Evolutionary conservation across 2,113 vertebrate genomes (phyloP).

Genomic region (Zeus faber): DNA sequence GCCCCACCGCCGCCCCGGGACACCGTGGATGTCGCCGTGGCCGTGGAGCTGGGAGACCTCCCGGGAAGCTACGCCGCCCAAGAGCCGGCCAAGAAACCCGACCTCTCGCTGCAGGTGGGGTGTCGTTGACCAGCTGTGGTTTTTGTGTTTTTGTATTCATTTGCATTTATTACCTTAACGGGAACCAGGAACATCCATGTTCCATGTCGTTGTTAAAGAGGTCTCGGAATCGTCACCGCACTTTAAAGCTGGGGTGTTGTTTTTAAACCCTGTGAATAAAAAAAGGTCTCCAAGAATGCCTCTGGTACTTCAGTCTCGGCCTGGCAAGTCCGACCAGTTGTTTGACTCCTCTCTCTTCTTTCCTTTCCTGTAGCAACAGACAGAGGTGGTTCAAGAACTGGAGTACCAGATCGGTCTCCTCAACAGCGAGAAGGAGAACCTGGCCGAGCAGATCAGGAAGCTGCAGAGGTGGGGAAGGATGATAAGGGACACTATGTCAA

Average conservation of each 20-base stretch:
- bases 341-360: no score
- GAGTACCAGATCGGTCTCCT: constrained; percentile 93
- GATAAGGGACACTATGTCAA: no score
- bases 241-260: no score
- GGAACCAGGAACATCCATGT: no score
- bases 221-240: no score
- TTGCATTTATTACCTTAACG: neutral
- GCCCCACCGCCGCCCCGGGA: constrained; percentile 76
- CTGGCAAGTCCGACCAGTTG: no score
- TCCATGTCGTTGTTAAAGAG: no score
- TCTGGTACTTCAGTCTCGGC: no score
- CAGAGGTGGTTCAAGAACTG: constrained; percentile 88
- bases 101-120: constrained; percentile 59
- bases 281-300: no score
- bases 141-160: neutral
- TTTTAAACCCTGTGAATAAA: no score
- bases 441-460: constrained; percentile 91
- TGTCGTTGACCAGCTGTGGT: neutral
- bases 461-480: constrained; percentile 83
- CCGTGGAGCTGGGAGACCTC: constrained; percentile 81
- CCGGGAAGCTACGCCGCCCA: constrained; percentile 65
- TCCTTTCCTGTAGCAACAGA: constrained; percentile 75
- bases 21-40: constrained; percentile 85
- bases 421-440: constrained; percentile 89
- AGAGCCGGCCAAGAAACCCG: constrained; percentile 55